Evolutionary conservation across 2,888 invertebrate species (phyloP), one percentile per base, ranked within the genome.

Genomic region (Agapetus fuscipes): DNA sequence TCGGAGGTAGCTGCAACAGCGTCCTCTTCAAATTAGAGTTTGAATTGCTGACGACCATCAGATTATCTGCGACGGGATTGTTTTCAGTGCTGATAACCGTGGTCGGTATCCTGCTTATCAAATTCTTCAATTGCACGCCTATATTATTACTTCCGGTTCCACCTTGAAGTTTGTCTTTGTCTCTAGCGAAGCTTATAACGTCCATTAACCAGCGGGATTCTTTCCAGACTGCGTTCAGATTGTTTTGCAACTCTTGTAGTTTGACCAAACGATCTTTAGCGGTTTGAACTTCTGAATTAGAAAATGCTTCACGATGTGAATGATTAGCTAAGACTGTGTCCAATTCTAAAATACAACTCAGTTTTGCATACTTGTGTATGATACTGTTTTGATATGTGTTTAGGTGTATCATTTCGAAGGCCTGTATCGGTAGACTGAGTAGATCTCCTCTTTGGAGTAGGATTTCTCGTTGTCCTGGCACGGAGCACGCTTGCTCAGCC

Each of bases 131-230:
- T 50, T 66, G 54, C 57, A 66, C 66, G 33, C 56, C 59, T 17
- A 53, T 53, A 40, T 59, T 62, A 39, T 56, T 61, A 35, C 56
- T 59, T 30, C 75, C 66, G 20, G 72, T 71, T 44, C 62, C 61
- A 2, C 60, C 57, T 1, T 57, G 55, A 7, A 63, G 58, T 48
- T 66, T 69, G 46, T 66, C 70, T 50, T 66, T 70, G 45, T 96
- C 96, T 44, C 97, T 75, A 1, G 96, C 94, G 57, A 90, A 90
- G 0, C 88, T 82, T 37, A 97, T 90, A 4, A 95, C 83, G 56
- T 96, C 94, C 78, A 94, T 88, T 13, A 97, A 74, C 97, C 97
- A 98, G 12, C 98, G 78, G 29, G 90, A 83, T 13, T 84, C 82
- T 56, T 91, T 90, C 97, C 97, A 97, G 3, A 90, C 80, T 0